Percentiles rank a stretch among this genome's conserved stretches.
These are phyloP conservation scores for Eupeodes corollae DNA, from an alignment of 1,140 invertebrate genomes.

Conservation along the genomic window DNA sequence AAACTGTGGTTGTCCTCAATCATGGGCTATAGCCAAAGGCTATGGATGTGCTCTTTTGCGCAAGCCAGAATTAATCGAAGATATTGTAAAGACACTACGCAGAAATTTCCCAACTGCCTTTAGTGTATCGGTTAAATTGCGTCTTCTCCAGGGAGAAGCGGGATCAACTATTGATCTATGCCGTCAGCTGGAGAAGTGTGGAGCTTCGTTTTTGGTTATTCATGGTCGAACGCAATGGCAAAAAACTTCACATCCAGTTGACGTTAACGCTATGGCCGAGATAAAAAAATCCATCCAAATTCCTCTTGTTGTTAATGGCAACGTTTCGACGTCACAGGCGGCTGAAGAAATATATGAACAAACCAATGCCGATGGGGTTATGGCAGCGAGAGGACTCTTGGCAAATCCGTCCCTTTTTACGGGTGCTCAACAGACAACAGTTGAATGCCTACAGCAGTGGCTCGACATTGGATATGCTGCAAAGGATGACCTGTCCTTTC, in stretches of 20 bases:
- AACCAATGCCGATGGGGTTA: slow-evolving; percentile 70
- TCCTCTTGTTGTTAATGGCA: slow-evolving; percentile 88
- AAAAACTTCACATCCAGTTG: slow-evolving; percentile 64
- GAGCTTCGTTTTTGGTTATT: slow-evolving; percentile 76
- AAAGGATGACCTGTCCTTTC: slow-evolving; percentile 51
- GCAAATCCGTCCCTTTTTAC: slow-evolving; percentile 83
- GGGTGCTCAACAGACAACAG: slow-evolving; percentile 54
- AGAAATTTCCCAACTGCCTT: slow-evolving; percentile 62
- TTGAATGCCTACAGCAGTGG: slow-evolving; percentile 76
- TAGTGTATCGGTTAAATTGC: slow-evolving; percentile 85
- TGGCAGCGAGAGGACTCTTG: slow-evolving; percentile 81
- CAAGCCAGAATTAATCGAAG: slow-evolving; percentile 71
- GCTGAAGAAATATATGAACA: slow-evolving; percentile 50
- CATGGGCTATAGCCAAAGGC: slow-evolving; percentile 85
- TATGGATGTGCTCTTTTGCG: slow-evolving; percentile 76
- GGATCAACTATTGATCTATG: slow-evolving; percentile 46
- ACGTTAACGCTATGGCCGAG: slow-evolving; percentile 57
- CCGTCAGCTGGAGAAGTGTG: slow-evolving; percentile 67
- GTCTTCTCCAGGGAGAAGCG: slow-evolving; percentile 48
- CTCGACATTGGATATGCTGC: slow-evolving; percentile 53
- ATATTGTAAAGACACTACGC: slow-evolving; percentile 66
- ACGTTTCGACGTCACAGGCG: slow-evolving; percentile 61
- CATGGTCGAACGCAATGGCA: slow-evolving; percentile 81
- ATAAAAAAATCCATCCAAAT: slow-evolving; percentile 61
- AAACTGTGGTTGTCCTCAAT: slow-evolving; percentile 95